Conservation (phyloP, 1,140 invertebrate species). For the Chrysomallon squamiferum region DNA sequence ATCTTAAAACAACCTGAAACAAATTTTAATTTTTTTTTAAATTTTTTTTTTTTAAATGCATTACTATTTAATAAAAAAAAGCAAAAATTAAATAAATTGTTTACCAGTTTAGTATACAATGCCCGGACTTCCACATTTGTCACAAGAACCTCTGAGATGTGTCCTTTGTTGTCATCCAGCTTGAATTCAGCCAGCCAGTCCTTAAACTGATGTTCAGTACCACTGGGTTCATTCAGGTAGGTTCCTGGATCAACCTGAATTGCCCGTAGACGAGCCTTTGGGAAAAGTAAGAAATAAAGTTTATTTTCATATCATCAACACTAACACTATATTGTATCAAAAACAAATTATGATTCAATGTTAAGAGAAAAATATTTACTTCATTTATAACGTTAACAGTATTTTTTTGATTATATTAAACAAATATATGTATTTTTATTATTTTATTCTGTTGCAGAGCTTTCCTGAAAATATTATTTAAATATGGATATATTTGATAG, state of each 20-base stretch:
- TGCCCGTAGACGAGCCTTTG: slow-evolving; percentile 61
- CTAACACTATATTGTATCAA: background rate
- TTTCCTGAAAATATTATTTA: too few relatives aligned
- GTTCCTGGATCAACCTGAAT: slow-evolving; percentile 64
- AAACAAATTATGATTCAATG: background rate
- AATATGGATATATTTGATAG: too few relatives aligned
- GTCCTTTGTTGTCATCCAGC: slow-evolving; percentile 59
- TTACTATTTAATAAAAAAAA: too few relatives aligned
- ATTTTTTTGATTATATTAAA: too few relatives aligned
- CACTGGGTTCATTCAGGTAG: slow-evolving; percentile 62
- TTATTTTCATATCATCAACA: background rate
- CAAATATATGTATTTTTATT: too few relatives aligned
- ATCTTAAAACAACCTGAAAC: too few relatives aligned
- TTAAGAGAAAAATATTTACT: background rate
- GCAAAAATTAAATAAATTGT: too few relatives aligned
- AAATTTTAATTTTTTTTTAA: too few relatives aligned
- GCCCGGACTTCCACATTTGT: slow-evolving; percentile 60
- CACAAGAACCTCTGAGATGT: slow-evolving; percentile 65
- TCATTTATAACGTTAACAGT: too few relatives aligned
- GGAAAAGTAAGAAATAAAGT: slow-evolving; percentile 14
- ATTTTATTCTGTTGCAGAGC: too few relatives aligned
- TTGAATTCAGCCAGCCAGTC: slow-evolving; percentile 64
- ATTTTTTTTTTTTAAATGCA: too few relatives aligned
- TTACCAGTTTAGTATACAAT: slow-evolving; percentile 64
- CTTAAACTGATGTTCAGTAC: slow-evolving; percentile 58